Evolutionary conservation across 2,888 invertebrate species (phyloP).

Genomic region (Melieria crassipennis): DNA sequence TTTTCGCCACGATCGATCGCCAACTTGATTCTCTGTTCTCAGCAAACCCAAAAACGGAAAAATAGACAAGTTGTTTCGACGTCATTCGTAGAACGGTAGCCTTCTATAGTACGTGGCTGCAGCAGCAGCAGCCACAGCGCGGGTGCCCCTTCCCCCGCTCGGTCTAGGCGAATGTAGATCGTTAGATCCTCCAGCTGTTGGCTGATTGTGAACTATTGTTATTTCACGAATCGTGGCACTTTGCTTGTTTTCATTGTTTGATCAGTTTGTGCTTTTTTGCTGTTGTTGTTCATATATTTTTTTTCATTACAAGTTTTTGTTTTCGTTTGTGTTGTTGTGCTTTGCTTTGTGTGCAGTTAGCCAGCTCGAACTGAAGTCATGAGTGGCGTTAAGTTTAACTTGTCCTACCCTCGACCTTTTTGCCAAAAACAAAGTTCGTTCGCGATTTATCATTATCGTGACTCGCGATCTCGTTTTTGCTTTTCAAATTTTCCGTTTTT

Average conservation of each 20-base stretch:
- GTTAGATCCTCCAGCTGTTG: conserved; percentile 11
- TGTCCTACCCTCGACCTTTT: conserved; percentile 33
- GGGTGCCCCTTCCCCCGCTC: no score
- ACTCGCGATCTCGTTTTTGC: conserved; percentile 47
- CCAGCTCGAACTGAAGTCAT: conserved; percentile 19
- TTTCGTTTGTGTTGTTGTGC: neutral
- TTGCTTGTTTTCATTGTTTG: conserved; percentile 1
- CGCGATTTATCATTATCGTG: conserved; percentile 49
- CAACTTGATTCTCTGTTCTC: no score
- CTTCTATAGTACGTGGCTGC: no score
- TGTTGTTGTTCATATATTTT: neutral
- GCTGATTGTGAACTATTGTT: conserved; percentile 30
- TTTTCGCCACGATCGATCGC: no score
- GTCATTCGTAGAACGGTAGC: neutral
- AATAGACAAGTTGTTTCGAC: neutral
- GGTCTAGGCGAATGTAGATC: neutral
- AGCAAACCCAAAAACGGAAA: no score
- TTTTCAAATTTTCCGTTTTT: conserved; percentile 12
- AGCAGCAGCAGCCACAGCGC: no score
- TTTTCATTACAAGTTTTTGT: neutral
- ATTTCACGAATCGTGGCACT: conserved; percentile 29
- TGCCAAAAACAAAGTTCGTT: conserved; percentile 36
- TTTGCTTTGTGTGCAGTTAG: neutral
- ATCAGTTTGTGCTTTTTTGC: neutral
- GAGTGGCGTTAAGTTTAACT: conserved; percentile 29